Evolutionary conservation across 2,888 invertebrate species (phyloP), one percentile per base, ranked within the genome.

Genomic region (Thysanoteuthis rhombus): DNA sequence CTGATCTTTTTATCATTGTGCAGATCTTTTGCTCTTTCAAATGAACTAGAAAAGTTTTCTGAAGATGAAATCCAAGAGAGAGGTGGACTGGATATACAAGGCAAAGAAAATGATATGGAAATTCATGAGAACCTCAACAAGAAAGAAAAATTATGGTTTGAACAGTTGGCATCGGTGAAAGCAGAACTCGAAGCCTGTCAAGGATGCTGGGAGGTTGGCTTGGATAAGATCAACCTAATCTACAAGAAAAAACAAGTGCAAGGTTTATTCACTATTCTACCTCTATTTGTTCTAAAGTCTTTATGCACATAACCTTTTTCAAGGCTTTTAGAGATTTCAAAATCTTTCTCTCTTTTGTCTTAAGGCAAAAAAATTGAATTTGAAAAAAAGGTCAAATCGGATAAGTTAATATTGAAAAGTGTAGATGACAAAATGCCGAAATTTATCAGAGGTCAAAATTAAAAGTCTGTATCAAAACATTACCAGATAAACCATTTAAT

Each of bases 161-260:
- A 92, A 10, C 93, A 95, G 58, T 94, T 96, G 93, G 94, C 95
- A 93, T 94, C 95, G 94, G 95, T 96, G 58, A 95, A 95, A 94
- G 95, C 95, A 52, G 96, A 96, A 94, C 94, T 96, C 25, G 95
- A 95, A 32, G 96, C 96, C 16, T 96, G 96, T 94, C 95, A 95
- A 94, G 96, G 95, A 40, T 96, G 96, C 93, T 96, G 95, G 95
- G 96, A 96, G 89, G 96, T 96, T 93, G 95, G 95, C 52, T 89
- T 95, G 32, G 94, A 89, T 90, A 95, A 95, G 36, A 94, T 96
- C 19, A 94, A 93, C n/a, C 93, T n/a, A 52, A 93, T 92, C 16
- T 93, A 93, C 22, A 75, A 89, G 36, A 93, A 40, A 36, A 89
- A 38, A 40, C 40, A 93, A 38, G 38, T 89, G 19, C 45, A 75